Base-by-base conservation (phyloP, 1,140 invertebrate genomes). In the Drosophila bocqueti region DNA sequence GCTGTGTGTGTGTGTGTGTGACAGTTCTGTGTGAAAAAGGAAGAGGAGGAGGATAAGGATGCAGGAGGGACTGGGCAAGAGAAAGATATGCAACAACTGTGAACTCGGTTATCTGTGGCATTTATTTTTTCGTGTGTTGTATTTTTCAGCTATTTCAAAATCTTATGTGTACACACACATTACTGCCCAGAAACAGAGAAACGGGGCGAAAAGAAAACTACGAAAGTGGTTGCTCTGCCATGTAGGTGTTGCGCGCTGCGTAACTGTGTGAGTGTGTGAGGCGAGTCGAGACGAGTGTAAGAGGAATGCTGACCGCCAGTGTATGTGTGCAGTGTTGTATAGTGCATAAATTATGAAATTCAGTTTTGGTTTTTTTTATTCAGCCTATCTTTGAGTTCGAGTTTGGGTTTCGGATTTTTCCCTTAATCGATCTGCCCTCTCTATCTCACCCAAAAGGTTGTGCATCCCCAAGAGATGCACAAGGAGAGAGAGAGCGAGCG, bases 381-480 rank as follows among this genome's bases (percentile, higher is more conserved):
- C 58, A 29, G 43, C 8, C 42, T 31, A 11, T 16, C 40, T 61
- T 72, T 57, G 38, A 40, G 54, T 57, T 66, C 16, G 31, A 69
- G 67, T 57, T 68, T 71, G 18, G 54, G 31, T 24, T 67, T 67
- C 40, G 24, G 64, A 71, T 57, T 68, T 57, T 57, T 71, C 64
- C 64, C 62, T 71, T 69, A 71, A 87, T 89, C 85, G 84, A 89
- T 89, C 84, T 89, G 77, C 58, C 66, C 55, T 77, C 71, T 67
- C 63, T 46, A 52, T 72, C 24, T 29, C 54, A n/a, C 52, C 68
- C 11, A 66, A 63, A 66, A 63, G 78, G 66, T 76, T 89, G 54
- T 57, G 85, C 84, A 89, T 89, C 84, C 84, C 84, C 83, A 90
- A 89, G 57, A 59, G 83, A 83, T 86, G 83, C 76, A 83, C 61